Evolutionary conservation across 2,113 vertebrate species (phyloP), one percentile per base, ranked within the genome.

Genomic region (Calidris pugnax): DNA sequence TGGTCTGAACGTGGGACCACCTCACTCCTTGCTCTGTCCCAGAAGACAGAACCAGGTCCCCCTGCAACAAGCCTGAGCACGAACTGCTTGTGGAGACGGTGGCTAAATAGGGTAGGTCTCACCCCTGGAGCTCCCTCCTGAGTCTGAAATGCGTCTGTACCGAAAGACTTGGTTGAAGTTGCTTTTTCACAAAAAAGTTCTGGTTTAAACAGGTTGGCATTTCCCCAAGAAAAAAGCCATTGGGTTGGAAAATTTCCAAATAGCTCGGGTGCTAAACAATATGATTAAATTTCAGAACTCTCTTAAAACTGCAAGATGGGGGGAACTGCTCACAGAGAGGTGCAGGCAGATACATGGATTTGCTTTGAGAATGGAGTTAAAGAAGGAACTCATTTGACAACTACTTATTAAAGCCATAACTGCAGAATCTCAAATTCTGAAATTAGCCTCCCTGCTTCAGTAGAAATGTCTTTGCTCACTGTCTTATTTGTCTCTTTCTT

Each of bases 371-470:
- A 81, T 21, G 68, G 73, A 72, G 57, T 85, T 87, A 82, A 90
- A 72, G 80, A 89, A 79, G 39, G 66, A 78, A 18, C 79, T 93
- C 45, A 78, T 80, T 93, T 94, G 79, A 97, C 91, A 87, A 86
- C 85, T 87, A 85, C 77, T 97, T 72, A 97, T 97, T 97, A 93
- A 96, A 97, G 76, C 37, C 18, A 10, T 93, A 96, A 96, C 87
- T 93, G 89, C 17, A 41, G 68, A 91, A 95, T 95, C 93, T 84
- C 68, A 53, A 22, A 12, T 90, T 84, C 93, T 96, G 86, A 96
- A 97, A 97, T 97, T 75, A 93, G 74, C 77, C 32, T 87, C 51
- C 86, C 71, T 95, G 89, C 90, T 97, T 85, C 81, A 71, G 81
- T 63, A 66, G 87, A 85, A 97, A 60, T 81, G 55, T 92, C 96